phyloP scores from a whole-genome alignment of 2,797 vertebrate species.

The Acanthiza pusilla region DNA sequence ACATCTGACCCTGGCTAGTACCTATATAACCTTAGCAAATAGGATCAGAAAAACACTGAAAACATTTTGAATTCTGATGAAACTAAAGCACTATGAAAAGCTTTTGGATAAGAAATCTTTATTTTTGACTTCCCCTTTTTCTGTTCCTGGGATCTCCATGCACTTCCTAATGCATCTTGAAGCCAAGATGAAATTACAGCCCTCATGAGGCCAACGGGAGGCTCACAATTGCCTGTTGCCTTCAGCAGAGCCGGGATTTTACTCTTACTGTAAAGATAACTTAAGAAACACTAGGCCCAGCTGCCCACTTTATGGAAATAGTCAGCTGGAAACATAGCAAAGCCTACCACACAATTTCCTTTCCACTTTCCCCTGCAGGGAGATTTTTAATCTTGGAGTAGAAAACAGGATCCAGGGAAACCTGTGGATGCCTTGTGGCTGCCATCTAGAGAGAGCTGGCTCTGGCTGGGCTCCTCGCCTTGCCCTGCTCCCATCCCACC shows the following conservation, averaged over 20 bases:
- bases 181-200: constrained; percentile 6
- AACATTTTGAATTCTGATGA: background rate
- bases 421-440: background rate
- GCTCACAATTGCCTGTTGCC: background rate
- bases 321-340: constrained; percentile 31
- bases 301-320: constrained; percentile 23
- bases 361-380: background rate
- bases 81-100: background rate
- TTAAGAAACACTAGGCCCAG: background rate
- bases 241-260: background rate
- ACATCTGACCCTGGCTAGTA: background rate
- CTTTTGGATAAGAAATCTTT: background rate
- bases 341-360: constrained; percentile 30
- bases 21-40: background rate
- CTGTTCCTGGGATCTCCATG: background rate
- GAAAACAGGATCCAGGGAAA: constrained; percentile 7
- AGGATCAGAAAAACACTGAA: background rate
- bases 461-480: background rate
- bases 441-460: background rate
- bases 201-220: background rate
- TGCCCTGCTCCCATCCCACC: background rate
- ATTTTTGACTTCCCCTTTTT: background rate
- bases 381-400: constrained; percentile 13
- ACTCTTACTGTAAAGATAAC: background rate
- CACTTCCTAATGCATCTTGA: background rate